Evolutionary conservation across 1,140 invertebrate species (phyloP), one percentile per base, ranked within the genome.

Genomic region (Pararge aegeria): DNA sequence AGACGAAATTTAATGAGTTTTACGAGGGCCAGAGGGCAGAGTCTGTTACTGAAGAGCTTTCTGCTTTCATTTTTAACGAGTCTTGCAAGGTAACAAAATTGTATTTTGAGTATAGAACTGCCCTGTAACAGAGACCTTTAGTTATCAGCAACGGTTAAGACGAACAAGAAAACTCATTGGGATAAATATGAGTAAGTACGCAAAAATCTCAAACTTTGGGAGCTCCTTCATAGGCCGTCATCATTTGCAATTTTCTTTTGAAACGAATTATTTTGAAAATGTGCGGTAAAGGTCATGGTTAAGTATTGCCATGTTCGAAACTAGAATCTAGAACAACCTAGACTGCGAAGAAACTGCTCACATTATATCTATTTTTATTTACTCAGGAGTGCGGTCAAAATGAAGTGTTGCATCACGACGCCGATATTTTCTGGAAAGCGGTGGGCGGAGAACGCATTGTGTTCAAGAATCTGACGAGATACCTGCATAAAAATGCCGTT

Each of bases 351-450:
- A n/a, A n/a, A n/a, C n/a, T n/a, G n/a, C 7, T 24, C 24, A 24
- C 24, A 7, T 2, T 4, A 4, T 24, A 6, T 12, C n/a, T 4
- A 5, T 42, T 15, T 42, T 12, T 13, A 37, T 37, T 10, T 37
- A 5, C 10, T 42, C 7, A 87, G 84, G 78, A 81, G 40, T 86
- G 83, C 59, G 83, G 78, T 10, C 80, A 82, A 56, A 65, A 50
- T 12, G 64, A 61, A 12, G n/a, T 9, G 0, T 13, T 76, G 5
- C 75, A 77, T 9, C 51, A 53, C 1, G 71, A 78, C 1, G 74
- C 77, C 0, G 13, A 42, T 0, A 51, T 44, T 3, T 78, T 79
- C 55, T 87, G 82, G 84, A 67, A 64, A 12, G 53, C 64, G 0
- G 59, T 78, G 5, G 67, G 68, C 20, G 85, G 83, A 6, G 80